Conservation (phyloP, 2,113 vertebrate species). For the Scatophagus argus region DNA sequence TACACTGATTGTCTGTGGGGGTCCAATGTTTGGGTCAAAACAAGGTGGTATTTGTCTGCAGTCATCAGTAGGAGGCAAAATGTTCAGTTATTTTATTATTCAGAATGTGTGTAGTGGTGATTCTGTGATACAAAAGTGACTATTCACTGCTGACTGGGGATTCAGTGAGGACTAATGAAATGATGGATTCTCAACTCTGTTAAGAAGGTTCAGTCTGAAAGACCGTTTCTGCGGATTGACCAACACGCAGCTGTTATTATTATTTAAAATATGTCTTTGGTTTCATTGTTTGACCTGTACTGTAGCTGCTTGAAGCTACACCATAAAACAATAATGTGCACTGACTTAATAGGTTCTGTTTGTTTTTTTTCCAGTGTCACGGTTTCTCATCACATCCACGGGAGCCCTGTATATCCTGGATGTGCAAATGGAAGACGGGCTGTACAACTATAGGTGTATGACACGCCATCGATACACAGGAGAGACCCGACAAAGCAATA, state of each 20-base stretch:
- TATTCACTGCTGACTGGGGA: not conserved
- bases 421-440: conserved; percentile 98
- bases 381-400: conserved; percentile 99
- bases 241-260: not conserved
- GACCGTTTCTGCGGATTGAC: too few relatives aligned
- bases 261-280: not conserved
- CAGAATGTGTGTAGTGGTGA: not conserved
- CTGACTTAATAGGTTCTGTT: not conserved
- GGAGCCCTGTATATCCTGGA: conserved; percentile 99
- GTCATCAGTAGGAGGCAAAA: not conserved
- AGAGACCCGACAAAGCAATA: conserved; percentile 98
- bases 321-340: not conserved
- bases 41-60: not conserved
- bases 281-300: not conserved
- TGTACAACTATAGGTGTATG: conserved; percentile 99
- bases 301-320: not conserved
- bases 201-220: not conserved
- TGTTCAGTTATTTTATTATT: not conserved
- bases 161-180: not conserved
- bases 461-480: conserved; percentile 98
- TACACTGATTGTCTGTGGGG: not conserved
- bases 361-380: conserved; percentile 87
- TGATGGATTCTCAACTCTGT: not conserved
- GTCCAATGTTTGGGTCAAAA: not conserved
- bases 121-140: not conserved